A percentile compares a stretch with the other conserved stretches of the same genome.
Evolutionary conservation across 2,113 vertebrate species (phyloP).

Genomic region (Nothobranchius furzeri): DNA sequence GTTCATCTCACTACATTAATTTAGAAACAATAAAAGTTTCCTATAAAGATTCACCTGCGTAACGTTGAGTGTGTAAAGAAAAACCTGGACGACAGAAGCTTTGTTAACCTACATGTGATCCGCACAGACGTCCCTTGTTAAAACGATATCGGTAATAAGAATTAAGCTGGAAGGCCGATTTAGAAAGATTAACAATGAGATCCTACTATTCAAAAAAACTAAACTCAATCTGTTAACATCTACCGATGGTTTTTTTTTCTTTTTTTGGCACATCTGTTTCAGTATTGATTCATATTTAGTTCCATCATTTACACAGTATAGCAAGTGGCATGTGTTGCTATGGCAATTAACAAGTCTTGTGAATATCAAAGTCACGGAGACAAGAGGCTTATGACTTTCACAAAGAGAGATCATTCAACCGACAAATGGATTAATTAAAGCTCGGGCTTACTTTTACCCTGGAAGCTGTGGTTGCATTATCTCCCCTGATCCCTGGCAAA

Average conservation of each 20-base stretch:
- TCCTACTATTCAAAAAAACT: no score
- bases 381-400: constrained; percentile 62
- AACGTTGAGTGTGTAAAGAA: neutral
- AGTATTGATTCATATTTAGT: constrained; percentile 6
- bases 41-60: neutral
- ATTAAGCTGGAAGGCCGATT: no score
- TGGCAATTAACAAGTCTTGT: constrained; percentile 57
- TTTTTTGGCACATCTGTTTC: constrained; percentile 28
- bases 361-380: constrained; percentile 60
- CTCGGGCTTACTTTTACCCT: constrained; percentile 34
- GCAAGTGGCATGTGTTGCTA: constrained; percentile 32
- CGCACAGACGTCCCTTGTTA: no score
- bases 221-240: neutral
- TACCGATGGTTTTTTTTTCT: neutral
- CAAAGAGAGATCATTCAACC: constrained; percentile 53
- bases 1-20: neutral
- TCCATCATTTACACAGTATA: constrained; percentile 4
- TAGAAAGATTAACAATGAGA: no score
- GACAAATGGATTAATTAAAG: constrained; percentile 69
- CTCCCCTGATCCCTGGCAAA: constrained; percentile 43
- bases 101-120: no score
- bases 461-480: constrained; percentile 36
- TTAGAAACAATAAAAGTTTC: neutral
- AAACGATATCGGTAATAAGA: no score
- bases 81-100: neutral